Conservation (phyloP, 2,888 invertebrate species). For the Orgyia antiqua region DNA sequence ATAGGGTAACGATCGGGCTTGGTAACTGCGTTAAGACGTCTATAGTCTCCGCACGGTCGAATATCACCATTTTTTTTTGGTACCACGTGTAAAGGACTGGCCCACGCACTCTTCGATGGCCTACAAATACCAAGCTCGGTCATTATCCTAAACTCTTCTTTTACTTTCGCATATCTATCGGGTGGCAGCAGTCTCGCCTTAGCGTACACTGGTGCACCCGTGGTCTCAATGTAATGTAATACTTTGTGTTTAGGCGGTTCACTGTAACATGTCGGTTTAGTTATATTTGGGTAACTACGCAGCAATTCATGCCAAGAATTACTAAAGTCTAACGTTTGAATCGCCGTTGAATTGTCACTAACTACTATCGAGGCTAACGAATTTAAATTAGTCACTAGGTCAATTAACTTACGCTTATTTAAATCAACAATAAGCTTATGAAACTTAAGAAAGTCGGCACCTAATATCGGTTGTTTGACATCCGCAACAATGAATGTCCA, state of each 20-base stretch:
- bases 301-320: not conserved
- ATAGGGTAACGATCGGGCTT: not conserved
- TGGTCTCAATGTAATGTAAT: too few relatives aligned
- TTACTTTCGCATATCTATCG: too few relatives aligned
- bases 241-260: not conserved
- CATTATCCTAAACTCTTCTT: too few relatives aligned
- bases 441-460: constrained; percentile 1
- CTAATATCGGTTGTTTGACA: constrained; percentile 10
- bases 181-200: too few relatives aligned
- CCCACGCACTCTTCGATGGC: constrained; percentile 29
- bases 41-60: too few relatives aligned
- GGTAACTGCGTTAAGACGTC: not conserved
- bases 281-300: not conserved
- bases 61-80: too few relatives aligned
- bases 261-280: not conserved
- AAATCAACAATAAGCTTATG: not conserved
- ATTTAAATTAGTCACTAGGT: too few relatives aligned
- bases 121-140: too few relatives aligned
- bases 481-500: constrained; percentile 10
- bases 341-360: not conserved
- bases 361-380: too few relatives aligned
- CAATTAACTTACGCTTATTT: not conserved
- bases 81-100: constrained; percentile 22
- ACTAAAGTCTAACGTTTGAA: not conserved
- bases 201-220: too few relatives aligned